Percentiles rank a stretch among this genome's conserved stretches.
Evolutionary conservation across 2,888 invertebrate species (phyloP).

Genomic region (Noctua janthina): DNA sequence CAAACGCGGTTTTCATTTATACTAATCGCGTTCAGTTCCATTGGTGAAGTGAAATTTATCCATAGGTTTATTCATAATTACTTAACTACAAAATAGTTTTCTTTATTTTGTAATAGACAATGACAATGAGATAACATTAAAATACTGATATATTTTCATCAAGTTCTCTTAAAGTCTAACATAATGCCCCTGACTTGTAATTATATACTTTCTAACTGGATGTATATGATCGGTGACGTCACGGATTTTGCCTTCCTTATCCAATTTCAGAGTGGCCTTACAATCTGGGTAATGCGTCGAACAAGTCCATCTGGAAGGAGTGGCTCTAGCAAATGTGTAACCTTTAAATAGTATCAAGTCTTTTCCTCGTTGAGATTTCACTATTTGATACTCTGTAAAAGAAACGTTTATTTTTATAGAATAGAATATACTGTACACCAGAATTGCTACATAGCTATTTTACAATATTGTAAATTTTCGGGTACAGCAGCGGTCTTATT

Average conservation of each 20-base stretch:
- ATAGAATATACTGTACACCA: not conserved
- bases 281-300: constrained; percentile 60
- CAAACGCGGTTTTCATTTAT: not conserved
- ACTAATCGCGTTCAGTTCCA: not conserved
- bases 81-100: not conserved
- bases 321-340: constrained; percentile 69
- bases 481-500: not conserved
- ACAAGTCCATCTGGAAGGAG: constrained; percentile 66
- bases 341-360: constrained; percentile 71
- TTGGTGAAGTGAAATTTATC: not conserved
- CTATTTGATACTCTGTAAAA: constrained; percentile 61
- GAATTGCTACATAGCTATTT: not conserved
- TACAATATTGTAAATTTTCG: not conserved
- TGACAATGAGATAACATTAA: not conserved
- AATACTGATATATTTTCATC: not conserved
- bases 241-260: constrained; percentile 25
- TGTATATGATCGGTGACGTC: constrained; percentile 51
- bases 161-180: constrained; percentile 34
- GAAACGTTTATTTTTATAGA: not conserved
- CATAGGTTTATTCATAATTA: not conserved
- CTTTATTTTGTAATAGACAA: not conserved
- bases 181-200: constrained; percentile 48
- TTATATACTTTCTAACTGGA: constrained; percentile 54
- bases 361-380: constrained; percentile 71
- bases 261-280: constrained; percentile 43